Conservation (phyloP, 2,888 invertebrate genomes). For the Brachyptera risi region DNA sequence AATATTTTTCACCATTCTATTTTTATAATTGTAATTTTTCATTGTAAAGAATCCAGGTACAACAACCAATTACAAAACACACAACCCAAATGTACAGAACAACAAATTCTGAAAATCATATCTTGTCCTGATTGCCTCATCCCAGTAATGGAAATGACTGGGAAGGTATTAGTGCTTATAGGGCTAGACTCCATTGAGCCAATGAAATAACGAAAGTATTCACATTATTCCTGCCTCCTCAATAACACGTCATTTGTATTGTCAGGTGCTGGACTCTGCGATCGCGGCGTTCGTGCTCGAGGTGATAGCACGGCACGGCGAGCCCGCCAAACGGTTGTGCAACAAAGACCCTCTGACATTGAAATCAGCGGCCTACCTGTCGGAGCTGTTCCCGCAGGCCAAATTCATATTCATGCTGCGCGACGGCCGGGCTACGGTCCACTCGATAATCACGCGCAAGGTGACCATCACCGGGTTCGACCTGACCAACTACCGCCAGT, state of each 20-base stretch:
- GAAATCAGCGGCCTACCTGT: constrained; percentile 93
- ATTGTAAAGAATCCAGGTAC: too few species aligned
- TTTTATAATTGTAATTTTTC: too few species aligned
- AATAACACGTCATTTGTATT: too few species aligned
- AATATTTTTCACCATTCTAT: too few species aligned
- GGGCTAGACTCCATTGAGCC: background rate
- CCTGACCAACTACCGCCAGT: constrained; percentile 87
- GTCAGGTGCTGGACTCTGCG: constrained; percentile 82
- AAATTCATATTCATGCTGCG: constrained; percentile 98
- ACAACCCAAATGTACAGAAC: too few species aligned
- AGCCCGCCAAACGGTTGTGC: constrained; percentile 87
- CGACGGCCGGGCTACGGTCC: constrained; percentile 96
- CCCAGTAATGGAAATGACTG: too few species aligned
- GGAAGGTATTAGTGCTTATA: too few species aligned
- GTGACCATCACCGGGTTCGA: constrained; percentile 91
- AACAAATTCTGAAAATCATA: too few species aligned
- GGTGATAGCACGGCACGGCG: constrained; percentile 91
- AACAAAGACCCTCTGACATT: constrained; percentile 99
- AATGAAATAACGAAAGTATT: background rate
- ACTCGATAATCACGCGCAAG: constrained; percentile 95
- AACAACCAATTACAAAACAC: too few species aligned
- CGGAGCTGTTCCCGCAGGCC: constrained; percentile 93
- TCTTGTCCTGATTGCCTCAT: too few species aligned
- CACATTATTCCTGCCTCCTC: constrained; percentile 12
- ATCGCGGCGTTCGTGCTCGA: constrained; percentile 96